These are phyloP conservation scores for Labeo catla DNA, from an alignment of 2,113 vertebrate genomes.

Conservation along the genomic window DNA sequence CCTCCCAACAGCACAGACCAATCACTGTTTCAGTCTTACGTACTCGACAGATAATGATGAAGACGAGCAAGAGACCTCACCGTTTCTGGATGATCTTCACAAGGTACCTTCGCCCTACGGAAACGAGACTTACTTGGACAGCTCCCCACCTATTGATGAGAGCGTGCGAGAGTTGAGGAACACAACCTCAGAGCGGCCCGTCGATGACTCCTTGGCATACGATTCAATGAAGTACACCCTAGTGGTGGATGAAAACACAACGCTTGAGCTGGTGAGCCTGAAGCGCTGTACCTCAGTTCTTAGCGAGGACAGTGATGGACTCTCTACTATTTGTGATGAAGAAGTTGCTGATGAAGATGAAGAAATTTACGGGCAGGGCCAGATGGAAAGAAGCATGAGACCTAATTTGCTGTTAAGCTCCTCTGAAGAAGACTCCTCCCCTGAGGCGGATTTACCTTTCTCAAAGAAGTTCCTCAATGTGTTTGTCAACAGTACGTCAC, in stretches of 20 bases:
- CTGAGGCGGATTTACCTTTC: conserved; percentile 93
- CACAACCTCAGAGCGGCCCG: conserved; percentile 62
- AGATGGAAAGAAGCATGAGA: conserved; percentile 61
- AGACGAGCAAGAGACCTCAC: conserved; percentile 69
- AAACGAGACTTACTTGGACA: conserved; percentile 71
- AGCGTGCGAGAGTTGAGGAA: conserved; percentile 68
- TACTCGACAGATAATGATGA: conserved; percentile 85
- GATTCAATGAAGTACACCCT: conserved; percentile 96
- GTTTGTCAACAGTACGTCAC: conserved; percentile 95
- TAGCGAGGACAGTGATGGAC: conserved; percentile 84
- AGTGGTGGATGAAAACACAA: conserved; percentile 97
- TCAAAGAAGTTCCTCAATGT: conserved; percentile 99
- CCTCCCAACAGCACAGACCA: conserved; percentile 83
- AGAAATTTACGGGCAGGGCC: conserved; percentile 39
- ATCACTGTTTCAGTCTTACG: conserved; percentile 82
- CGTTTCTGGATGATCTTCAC: conserved; percentile 69
- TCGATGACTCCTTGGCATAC: conserved; percentile 89
- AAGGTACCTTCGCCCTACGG: conserved; percentile 71
- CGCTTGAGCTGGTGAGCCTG: conserved; percentile 94
- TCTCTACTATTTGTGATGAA: conserved; percentile 83
- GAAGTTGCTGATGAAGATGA: conserved; percentile 73
- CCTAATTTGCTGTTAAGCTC: conserved; percentile 75
- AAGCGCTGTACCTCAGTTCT: conserved; percentile 91
- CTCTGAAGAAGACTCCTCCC: conserved; percentile 85
- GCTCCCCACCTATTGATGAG: conserved; percentile 72